A percentile compares a stretch with the other conserved stretches of the same genome.
These are phyloP conservation scores for Neria commutata DNA, from an alignment of 2,888 invertebrate species.

Conservation along the genomic window DNA sequence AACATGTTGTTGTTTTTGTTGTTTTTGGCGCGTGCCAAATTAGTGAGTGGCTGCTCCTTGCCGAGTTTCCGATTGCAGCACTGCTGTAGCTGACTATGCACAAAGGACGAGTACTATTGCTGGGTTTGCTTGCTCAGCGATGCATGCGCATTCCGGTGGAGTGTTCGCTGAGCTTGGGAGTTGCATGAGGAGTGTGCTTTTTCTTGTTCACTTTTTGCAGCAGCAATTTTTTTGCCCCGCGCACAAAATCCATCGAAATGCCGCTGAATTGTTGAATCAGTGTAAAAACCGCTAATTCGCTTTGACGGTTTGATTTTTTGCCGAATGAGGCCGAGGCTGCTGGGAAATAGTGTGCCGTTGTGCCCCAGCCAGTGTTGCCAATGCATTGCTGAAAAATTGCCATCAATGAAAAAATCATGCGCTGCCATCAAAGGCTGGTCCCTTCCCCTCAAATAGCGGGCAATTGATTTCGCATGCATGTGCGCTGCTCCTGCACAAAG, in stretches of 20 bases:
- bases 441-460: no score
- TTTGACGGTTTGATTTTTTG: constrained; percentile 22
- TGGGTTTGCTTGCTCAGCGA: background rate
- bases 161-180: background rate
- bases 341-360: no score
- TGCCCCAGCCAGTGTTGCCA: background rate
- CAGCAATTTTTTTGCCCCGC: background rate
- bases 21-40: constrained; percentile 47
- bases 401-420: background rate
- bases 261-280: no score
- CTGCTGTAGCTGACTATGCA: background rate
- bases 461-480: constrained; percentile 4
- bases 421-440: background rate
- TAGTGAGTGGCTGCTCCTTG: constrained; percentile 42
- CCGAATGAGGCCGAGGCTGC: background rate
- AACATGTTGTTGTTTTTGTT: no score
- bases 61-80: no score
- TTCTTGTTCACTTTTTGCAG: background rate
- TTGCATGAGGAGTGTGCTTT: constrained; percentile 4
- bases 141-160: no score
- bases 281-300: constrained; percentile 23
- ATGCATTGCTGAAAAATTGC: background rate
- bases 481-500: no score
- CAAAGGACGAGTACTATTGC: background rate
- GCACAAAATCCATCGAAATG: background rate